These are phyloP conservation scores for Campylomormyrus tamandua DNA, from an alignment of 2,113 vertebrate species.

Conservation along the genomic window DNA sequence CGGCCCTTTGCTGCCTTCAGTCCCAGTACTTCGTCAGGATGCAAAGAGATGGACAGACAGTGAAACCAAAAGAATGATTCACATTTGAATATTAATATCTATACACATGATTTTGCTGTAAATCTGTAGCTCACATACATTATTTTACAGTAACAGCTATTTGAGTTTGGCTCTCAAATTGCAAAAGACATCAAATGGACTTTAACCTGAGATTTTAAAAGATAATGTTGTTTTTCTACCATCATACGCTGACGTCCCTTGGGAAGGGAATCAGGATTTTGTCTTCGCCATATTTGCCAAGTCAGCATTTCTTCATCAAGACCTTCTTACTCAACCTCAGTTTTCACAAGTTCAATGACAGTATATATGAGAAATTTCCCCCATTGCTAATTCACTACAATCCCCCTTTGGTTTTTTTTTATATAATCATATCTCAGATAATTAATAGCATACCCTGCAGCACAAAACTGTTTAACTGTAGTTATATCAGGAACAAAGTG, in stretches of 20 bases:
- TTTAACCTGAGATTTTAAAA: slow-evolving; percentile 26
- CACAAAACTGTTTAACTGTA: neutral
- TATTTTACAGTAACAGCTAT: neutral
- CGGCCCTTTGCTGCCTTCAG: neutral
- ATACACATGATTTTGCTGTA: neutral
- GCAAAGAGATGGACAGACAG: neutral
- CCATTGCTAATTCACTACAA: neutral
- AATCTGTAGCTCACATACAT: neutral
- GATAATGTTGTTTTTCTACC: neutral
- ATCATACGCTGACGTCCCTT: neutral
- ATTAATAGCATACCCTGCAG: neutral
- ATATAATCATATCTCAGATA: neutral
- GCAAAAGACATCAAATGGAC: neutral
- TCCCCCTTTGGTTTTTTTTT: neutral
- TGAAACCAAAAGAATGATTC: neutral
- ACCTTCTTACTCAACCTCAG: neutral
- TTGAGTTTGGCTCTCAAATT: neutral
- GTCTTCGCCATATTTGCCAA: neutral
- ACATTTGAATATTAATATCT: neutral
- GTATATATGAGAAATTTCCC: neutral
- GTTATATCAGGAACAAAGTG: neutral
- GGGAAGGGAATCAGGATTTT: neutral
- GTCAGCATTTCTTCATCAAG: neutral
- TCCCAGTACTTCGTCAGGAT: neutral
- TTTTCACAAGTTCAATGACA: neutral